phyloP scores from a whole-genome alignment of 2,113 vertebrate genomes.

The Edolisoma coerulescens region DNA sequence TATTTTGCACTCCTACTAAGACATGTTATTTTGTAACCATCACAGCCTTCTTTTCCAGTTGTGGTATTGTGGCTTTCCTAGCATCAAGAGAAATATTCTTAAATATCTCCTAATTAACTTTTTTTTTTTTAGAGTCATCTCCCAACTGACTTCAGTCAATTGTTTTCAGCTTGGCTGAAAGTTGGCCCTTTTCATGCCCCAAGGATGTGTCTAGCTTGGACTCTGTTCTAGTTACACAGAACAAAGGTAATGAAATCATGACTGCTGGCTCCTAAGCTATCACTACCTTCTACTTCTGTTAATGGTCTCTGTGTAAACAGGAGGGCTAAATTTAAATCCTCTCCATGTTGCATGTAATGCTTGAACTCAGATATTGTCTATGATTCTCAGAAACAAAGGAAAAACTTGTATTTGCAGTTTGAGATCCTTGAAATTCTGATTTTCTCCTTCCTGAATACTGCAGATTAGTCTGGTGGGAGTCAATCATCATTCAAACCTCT shows the following conservation, averaged over 20 bases:
- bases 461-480: not conserved
- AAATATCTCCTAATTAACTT: conserved; percentile 24
- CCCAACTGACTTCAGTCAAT: conserved; percentile 2
- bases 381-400: not conserved
- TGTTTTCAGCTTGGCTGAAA: not conserved
- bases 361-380: not conserved
- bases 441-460: not conserved
- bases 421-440: not conserved
- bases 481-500: not conserved
- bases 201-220: not conserved
- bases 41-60: not conserved
- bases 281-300: not conserved
- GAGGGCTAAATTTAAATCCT: not conserved
- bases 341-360: not conserved
- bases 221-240: not conserved
- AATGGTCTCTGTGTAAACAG: not conserved
- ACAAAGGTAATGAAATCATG: not conserved
- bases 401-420: not conserved
- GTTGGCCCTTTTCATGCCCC: not conserved
- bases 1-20: not conserved
- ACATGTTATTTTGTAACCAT: not conserved
- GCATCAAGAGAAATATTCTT: conserved; percentile 22
- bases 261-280: not conserved
- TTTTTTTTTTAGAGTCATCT: conserved; percentile 29
- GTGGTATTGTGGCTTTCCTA: conserved; percentile 42